A percentile compares a stretch with the other conserved stretches of the same genome.
These are phyloP conservation scores for Rattus rattus DNA, from an alignment of 2,113 vertebrate species.

Conservation along the genomic window DNA sequence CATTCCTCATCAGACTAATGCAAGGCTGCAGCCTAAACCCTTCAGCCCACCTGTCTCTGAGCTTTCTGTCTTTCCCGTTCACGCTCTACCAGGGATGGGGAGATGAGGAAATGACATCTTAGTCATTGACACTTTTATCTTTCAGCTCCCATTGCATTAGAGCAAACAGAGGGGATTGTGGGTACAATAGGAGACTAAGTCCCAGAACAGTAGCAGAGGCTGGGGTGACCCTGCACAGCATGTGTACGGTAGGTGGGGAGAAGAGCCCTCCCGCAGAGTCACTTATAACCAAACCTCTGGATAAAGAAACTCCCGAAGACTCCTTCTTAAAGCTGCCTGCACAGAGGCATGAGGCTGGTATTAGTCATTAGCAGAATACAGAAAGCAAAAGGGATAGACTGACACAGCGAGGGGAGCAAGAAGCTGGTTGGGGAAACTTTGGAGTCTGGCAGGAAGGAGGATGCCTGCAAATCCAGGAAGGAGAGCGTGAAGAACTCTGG, in stretches of 20 bases:
- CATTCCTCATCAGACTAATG: constrained; percentile 62
- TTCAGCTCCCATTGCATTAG: background rate
- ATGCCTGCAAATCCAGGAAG: background rate
- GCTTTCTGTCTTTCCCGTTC: constrained; percentile 68
- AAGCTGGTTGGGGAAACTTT: background rate
- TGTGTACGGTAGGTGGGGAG: background rate
- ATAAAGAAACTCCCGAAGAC: background rate
- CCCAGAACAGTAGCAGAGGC: background rate
- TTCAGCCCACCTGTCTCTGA: constrained; percentile 62
- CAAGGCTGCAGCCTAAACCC: constrained; percentile 68
- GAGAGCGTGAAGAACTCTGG: background rate
- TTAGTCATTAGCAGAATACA: background rate
- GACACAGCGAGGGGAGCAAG: background rate
- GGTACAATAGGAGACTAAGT: background rate
- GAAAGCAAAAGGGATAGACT: background rate
- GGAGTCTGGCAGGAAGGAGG: background rate
- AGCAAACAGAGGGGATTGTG: background rate
- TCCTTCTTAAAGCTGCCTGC: background rate
- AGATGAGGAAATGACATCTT: background rate
- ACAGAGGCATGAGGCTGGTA: background rate
- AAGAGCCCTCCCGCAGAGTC: background rate
- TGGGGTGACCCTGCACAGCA: background rate
- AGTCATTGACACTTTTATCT: background rate
- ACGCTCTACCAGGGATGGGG: background rate
- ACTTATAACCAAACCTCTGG: background rate